phyloP scores from a whole-genome alignment of 2,888 invertebrate species.

The Chloromyia formosa region DNA sequence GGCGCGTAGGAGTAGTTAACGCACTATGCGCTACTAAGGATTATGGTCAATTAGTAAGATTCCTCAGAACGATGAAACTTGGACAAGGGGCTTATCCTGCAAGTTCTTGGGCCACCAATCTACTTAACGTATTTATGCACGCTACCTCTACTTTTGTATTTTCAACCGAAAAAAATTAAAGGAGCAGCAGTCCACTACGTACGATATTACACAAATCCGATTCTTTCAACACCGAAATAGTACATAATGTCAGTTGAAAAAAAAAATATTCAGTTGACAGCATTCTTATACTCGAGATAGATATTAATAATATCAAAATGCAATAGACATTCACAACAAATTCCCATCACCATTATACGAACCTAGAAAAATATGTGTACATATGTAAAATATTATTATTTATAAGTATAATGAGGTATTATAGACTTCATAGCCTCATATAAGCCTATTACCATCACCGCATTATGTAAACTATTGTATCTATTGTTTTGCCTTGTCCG shows the following conservation, averaged over 20 bases:
- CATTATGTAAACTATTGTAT: neutral
- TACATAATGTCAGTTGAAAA: constrained; percentile 8
- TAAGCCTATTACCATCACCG: neutral
- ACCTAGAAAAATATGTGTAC: neutral
- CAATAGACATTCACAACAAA: constrained; percentile 15
- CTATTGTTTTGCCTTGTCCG: constrained; percentile 1
- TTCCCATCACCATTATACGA: constrained; percentile 43
- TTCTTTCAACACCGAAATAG: neutral
- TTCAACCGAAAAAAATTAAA: neutral
- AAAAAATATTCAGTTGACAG: neutral
- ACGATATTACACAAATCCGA: neutral
- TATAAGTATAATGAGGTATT: neutral
- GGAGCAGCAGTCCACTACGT: neutral
- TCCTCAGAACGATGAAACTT: no score
- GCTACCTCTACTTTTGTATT: no score
- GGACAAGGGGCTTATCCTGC: no score
- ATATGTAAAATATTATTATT: constrained; percentile 9
- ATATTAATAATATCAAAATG: constrained; percentile 5
- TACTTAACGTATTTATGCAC: no score
- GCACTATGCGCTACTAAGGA: no score
- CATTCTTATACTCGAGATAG: neutral
- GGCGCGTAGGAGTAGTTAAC: no score
- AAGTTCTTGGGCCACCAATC: no score
- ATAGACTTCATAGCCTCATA: neutral
- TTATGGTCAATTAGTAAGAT: neutral